Evolutionary conservation across 2,113 vertebrate genomes (phyloP).

Genomic region (Syngnathus scovelli): DNA sequence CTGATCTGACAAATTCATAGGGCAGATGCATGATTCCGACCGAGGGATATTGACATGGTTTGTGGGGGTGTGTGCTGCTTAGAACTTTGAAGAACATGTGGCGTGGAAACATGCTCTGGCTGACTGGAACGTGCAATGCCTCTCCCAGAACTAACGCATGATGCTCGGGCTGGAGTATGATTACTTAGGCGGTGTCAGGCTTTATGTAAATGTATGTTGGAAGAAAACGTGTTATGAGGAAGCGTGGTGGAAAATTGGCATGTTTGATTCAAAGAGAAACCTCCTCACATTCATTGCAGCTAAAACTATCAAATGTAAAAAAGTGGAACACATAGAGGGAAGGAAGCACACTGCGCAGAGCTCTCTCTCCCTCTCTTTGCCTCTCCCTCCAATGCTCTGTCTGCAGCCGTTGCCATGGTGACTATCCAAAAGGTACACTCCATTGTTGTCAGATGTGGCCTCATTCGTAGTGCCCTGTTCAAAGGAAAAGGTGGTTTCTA

Average conservation of each 20-base stretch:
- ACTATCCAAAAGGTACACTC: conserved; percentile 67
- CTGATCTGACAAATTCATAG: conserved; percentile 16
- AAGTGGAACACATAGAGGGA: conserved; percentile 46
- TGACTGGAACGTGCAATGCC: conserved; percentile 44
- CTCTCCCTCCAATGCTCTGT: conserved; percentile 41
- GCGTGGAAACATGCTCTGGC: not conserved
- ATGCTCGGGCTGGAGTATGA: conserved; percentile 28
- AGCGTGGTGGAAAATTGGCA: not conserved
- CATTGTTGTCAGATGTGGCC: conserved; percentile 68
- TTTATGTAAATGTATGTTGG: conserved; percentile 40
- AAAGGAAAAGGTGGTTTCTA: conserved; percentile 37
- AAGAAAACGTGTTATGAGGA: conserved; percentile 18
- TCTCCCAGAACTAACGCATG: conserved; percentile 26
- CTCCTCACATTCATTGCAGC: not conserved
- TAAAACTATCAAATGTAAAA: conserved; percentile 4
- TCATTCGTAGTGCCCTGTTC: conserved; percentile 52
- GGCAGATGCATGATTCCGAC: not conserved
- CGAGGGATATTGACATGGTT: not conserved
- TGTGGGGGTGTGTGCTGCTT: conserved; percentile 30
- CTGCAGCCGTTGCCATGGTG: conserved; percentile 66
- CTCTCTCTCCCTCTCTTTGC: conserved; percentile 20
- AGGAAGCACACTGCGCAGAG: conserved; percentile 59
- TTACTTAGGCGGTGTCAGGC: conserved; percentile 43
- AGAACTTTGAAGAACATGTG: not conserved
- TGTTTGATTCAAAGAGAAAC: not conserved